These are phyloP conservation scores for Teleogryllus oceanicus DNA, from an alignment of 2,888 invertebrate genomes.

Conservation along the genomic window DNA sequence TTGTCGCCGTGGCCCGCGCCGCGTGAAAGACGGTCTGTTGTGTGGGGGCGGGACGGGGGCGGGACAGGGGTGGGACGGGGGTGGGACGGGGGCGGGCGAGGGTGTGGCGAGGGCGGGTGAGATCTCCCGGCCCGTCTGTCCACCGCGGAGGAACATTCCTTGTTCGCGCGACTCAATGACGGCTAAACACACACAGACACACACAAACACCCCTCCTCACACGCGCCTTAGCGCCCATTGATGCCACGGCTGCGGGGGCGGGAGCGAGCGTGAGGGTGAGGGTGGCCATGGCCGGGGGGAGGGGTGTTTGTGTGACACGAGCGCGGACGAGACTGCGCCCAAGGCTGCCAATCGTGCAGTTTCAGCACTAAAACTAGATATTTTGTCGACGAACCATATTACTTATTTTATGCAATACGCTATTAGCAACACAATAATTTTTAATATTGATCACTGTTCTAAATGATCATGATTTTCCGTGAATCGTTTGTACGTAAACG, in stretches of 20 bases:
- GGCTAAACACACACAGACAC: neutral
- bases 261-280: neutral
- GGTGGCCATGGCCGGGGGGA: neutral
- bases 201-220: neutral
- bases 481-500: no score
- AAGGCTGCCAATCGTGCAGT: no score
- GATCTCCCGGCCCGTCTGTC: neutral
- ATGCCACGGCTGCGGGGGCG: neutral
- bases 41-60: neutral
- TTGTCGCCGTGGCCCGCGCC: neutral
- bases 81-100: neutral
- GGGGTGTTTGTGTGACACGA: neutral
- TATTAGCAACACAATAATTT: no score
- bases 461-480: no score
- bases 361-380: no score
- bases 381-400: no score
- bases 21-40: conserved; percentile 18
- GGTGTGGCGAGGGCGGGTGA: neutral
- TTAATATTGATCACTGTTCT: no score
- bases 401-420: no score
- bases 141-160: neutral
- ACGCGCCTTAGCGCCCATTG: neutral
- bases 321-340: no score
- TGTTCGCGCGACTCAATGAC: neutral
- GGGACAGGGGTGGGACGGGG: neutral